Evolutionary conservation across 2,888 invertebrate species (phyloP).

Genomic region (Eulithis prunata): DNA sequence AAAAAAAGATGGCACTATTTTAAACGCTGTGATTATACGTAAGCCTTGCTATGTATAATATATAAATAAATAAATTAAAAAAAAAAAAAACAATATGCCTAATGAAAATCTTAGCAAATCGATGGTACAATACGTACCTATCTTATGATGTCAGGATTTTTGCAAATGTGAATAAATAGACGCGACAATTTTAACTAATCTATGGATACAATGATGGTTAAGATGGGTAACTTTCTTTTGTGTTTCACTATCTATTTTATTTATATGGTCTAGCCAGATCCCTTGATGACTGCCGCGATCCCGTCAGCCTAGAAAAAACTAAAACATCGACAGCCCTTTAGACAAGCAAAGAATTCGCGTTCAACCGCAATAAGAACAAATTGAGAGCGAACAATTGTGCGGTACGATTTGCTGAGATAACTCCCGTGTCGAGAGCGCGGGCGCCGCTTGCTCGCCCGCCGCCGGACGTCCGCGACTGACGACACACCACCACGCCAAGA

Average conservation of each 20-base stretch:
- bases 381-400: slow-evolving; percentile 82
- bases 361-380: slow-evolving; percentile 82
- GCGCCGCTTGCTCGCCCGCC: slow-evolving; percentile 63
- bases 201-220: too few species aligned
- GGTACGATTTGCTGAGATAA: slow-evolving; percentile 81
- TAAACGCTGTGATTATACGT: too few species aligned
- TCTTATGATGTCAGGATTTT: too few species aligned
- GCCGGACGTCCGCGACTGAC: slow-evolving; percentile 65
- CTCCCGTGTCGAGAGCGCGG: slow-evolving; percentile 74
- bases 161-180: too few species aligned
- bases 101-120: too few species aligned
- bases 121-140: too few species aligned
- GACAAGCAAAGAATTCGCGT: slow-evolving; percentile 80
- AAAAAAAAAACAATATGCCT: too few species aligned
- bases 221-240: too few species aligned
- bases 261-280: background rate
- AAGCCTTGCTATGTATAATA: too few species aligned
- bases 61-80: too few species aligned
- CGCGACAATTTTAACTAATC: too few species aligned
- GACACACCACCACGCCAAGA: slow-evolving; percentile 43
- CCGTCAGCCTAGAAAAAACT: slow-evolving; percentile 71
- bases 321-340: slow-evolving; percentile 68
- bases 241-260: background rate
- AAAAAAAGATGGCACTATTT: too few species aligned
- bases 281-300: slow-evolving; percentile 43